Conservation (phyloP, 2,888 invertebrate species). For the Nomada goodeniana region DNA sequence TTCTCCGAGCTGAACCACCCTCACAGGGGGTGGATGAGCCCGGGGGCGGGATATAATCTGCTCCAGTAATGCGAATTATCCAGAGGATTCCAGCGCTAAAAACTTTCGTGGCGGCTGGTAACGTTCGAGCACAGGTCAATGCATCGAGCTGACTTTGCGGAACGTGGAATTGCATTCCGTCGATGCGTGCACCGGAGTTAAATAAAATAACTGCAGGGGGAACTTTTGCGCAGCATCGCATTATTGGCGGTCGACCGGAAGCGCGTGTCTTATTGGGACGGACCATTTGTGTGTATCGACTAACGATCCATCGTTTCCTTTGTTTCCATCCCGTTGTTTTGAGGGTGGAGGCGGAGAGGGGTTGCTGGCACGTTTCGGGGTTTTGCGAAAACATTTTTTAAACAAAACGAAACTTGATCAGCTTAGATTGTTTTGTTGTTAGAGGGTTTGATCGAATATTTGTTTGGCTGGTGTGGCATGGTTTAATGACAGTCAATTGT, state of each 20-base stretch:
- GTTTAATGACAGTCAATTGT: too few relatives aligned
- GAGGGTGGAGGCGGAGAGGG: too few relatives aligned
- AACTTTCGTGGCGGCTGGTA: conserved; percentile 38
- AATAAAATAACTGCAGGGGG: conserved; percentile 53
- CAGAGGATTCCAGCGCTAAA: conserved; percentile 40
- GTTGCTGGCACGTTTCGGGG: too few relatives aligned
- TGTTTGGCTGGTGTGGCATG: too few relatives aligned
- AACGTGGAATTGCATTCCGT: conserved; percentile 60
- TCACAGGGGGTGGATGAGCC: background rate
- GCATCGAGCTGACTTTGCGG: conserved; percentile 45
- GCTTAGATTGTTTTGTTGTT: too few relatives aligned
- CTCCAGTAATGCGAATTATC: conserved; percentile 54
- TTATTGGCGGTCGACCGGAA: conserved; percentile 36
- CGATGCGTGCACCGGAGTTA: conserved; percentile 40
- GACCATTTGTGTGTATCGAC: conserved; percentile 8
- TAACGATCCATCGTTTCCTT: background rate
- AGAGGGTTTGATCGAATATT: too few relatives aligned
- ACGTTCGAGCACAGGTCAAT: conserved; percentile 52
- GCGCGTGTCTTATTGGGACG: conserved; percentile 37
- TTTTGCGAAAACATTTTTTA: too few relatives aligned
- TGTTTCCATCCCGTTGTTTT: background rate
- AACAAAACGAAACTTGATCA: too few relatives aligned
- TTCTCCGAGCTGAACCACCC: background rate
- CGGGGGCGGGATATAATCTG: conserved; percentile 32
- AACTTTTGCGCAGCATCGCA: conserved; percentile 44